Conservation (phyloP, 2,888 invertebrate genomes). For the Watsonalla cultraria region DNA sequence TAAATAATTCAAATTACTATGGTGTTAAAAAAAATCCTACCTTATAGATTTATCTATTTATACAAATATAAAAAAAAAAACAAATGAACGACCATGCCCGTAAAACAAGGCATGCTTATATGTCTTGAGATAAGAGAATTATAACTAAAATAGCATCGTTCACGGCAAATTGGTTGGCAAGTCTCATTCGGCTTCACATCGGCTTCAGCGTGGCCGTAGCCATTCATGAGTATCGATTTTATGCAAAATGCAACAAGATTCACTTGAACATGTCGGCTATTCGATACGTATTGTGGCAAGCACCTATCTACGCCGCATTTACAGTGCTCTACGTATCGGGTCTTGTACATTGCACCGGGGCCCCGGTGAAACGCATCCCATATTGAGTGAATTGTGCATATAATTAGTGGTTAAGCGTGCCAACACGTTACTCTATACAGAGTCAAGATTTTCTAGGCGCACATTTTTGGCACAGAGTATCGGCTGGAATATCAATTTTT, state of each 20-base stretch:
- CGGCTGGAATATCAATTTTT: no score
- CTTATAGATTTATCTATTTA: no score
- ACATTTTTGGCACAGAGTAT: no score
- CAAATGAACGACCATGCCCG: no score
- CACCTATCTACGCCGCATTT: conserved; percentile 63
- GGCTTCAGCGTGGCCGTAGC: conserved; percentile 48
- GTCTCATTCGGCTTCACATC: conserved; percentile 49
- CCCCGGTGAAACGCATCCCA: conserved; percentile 38
- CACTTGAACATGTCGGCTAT: conserved; percentile 63
- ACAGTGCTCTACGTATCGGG: conserved; percentile 52
- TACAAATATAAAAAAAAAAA: background rate
- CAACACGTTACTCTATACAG: no score
- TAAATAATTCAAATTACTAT: background rate
- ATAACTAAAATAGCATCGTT: conserved; percentile 49
- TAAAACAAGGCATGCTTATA: no score
- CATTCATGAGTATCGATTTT: conserved; percentile 78
- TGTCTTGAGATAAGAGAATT: background rate
- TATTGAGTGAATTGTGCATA: conserved; percentile 48
- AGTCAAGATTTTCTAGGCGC: no score
- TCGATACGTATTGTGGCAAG: conserved; percentile 49
- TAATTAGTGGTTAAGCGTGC: conserved; percentile 46
- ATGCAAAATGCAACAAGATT: conserved; percentile 79
- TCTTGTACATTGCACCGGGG: conserved; percentile 45
- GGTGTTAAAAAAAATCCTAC: background rate
- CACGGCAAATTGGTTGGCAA: conserved; percentile 55